A percentile compares a stretch with the other conserved stretches of the same genome.
These are phyloP conservation scores for Malurus elegans DNA, from an alignment of 2,113 vertebrate genomes.

Conservation along the genomic window DNA sequence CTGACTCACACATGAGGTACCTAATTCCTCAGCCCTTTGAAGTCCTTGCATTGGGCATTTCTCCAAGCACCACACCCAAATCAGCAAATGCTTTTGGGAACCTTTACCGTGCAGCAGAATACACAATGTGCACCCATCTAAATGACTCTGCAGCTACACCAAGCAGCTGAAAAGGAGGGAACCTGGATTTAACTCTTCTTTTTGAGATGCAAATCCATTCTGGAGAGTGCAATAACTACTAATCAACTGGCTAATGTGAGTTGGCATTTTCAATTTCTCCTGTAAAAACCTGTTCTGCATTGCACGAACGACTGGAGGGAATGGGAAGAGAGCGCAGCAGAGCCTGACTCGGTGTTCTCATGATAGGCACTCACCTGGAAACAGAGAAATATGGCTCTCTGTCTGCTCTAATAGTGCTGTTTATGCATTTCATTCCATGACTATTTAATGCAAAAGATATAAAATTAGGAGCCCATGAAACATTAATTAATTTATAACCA, in stretches of 20 bases:
- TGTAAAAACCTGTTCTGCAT: conserved; percentile 34
- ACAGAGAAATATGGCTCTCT: conserved; percentile 24
- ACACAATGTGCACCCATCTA: neutral
- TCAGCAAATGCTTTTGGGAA: neutral
- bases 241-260: conserved; percentile 46
- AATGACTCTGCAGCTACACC: neutral
- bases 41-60: neutral
- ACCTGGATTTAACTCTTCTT: neutral
- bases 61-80: neutral
- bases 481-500: conserved; percentile 52
- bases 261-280: conserved; percentile 61
- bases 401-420: conserved; percentile 19
- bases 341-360: conserved; percentile 19
- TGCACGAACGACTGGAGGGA: conserved; percentile 8
- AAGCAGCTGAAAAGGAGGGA: neutral
- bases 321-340: neutral
- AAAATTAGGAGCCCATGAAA: conserved; percentile 43
- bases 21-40: neutral
- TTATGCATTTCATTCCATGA: conserved; percentile 45
- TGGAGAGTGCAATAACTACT: conserved; percentile 42
- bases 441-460: conserved; percentile 45
- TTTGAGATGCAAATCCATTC: conserved; percentile 38
- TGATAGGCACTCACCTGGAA: conserved; percentile 50
- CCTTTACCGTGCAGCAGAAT: neutral
- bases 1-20: neutral